A percentile compares a stretch with the other conserved stretches of the same genome.
Evolutionary conservation across 1,140 invertebrate genomes (phyloP).

Genomic region (Drosophila busckii): DNA sequence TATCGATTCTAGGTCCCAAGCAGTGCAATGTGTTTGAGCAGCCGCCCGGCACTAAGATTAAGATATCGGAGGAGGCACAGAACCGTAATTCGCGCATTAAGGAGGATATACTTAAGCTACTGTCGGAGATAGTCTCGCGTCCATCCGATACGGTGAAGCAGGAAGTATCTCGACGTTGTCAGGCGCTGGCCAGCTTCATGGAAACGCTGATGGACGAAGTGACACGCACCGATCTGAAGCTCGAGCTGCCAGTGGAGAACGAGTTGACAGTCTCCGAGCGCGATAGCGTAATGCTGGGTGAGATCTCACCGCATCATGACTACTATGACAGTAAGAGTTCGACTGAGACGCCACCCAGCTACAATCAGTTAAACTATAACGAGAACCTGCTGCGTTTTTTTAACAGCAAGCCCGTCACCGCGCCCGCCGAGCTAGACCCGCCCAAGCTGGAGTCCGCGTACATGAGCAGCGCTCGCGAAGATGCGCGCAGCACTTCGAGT

Average conservation of each 20-base stretch:
- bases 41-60: constrained; percentile 78
- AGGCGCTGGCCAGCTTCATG: constrained; percentile 87
- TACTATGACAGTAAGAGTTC: constrained; percentile 88
- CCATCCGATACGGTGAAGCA: constrained; percentile 82
- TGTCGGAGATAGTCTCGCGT: constrained; percentile 84
- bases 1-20: constrained; percentile 47
- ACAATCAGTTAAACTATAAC: constrained; percentile 92
- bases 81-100: constrained; percentile 83
- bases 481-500: constrained; percentile 53
- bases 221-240: constrained; percentile 79
- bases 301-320: constrained; percentile 92
- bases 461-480: constrained; percentile 42
- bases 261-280: constrained; percentile 83
- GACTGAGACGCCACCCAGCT: constrained; percentile 89
- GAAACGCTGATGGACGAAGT: constrained; percentile 86
- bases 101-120: constrained; percentile 84
- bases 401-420: constrained; percentile 87
- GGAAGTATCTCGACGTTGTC: constrained; percentile 84
- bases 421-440: constrained; percentile 75
- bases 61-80: constrained; percentile 81
- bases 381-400: constrained; percentile 92
- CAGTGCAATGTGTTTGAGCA: constrained; percentile 83
- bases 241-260: constrained; percentile 82
- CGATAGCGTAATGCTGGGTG: constrained; percentile 90
- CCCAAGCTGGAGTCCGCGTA: constrained; percentile 74